Percentiles rank a stretch among this genome's conserved stretches.
These are phyloP conservation scores for Arothron firmamentum DNA, from an alignment of 2,113 vertebrate genomes.

Conservation along the genomic window DNA sequence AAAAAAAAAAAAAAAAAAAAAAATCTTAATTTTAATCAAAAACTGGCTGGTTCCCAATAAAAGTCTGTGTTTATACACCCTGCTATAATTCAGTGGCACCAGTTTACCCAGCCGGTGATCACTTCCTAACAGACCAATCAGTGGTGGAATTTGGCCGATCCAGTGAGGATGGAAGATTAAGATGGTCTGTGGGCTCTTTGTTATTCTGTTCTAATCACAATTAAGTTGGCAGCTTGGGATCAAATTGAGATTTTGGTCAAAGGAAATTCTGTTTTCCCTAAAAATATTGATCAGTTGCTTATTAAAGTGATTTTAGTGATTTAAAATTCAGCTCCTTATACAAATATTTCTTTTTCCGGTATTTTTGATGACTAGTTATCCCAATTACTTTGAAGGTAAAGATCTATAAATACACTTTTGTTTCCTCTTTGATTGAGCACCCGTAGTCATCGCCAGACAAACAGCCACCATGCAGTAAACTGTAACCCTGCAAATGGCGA, in stretches of 20 bases:
- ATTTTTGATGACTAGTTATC: too few relatives aligned
- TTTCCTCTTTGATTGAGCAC: not conserved
- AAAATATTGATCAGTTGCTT: constrained; percentile 7
- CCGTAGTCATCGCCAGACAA: too few relatives aligned
- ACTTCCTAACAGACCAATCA: constrained; percentile 67
- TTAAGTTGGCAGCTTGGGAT: constrained; percentile 51
- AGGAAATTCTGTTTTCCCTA: constrained; percentile 43
- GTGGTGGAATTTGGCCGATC: constrained; percentile 47
- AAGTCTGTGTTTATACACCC: constrained; percentile 1
- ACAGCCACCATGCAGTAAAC: not conserved
- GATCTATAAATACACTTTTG: not conserved
- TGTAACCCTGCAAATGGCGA: not conserved
- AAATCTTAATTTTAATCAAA: not conserved
- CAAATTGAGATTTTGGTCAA: constrained; percentile 28
- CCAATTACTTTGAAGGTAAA: not conserved
- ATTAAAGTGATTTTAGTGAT: too few relatives aligned
- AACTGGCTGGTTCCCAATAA: not conserved
- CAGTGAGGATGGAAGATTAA: constrained; percentile 30
- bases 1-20: not conserved
- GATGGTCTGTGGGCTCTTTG: constrained; percentile 34
- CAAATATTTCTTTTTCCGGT: too few relatives aligned
- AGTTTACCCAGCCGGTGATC: constrained; percentile 42
- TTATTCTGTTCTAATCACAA: constrained; percentile 60
- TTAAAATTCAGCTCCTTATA: too few relatives aligned
- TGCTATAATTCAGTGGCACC: constrained; percentile 1